Conservation (phyloP, 2,888 invertebrate genomes). For the Ferrisia virgata region DNA sequence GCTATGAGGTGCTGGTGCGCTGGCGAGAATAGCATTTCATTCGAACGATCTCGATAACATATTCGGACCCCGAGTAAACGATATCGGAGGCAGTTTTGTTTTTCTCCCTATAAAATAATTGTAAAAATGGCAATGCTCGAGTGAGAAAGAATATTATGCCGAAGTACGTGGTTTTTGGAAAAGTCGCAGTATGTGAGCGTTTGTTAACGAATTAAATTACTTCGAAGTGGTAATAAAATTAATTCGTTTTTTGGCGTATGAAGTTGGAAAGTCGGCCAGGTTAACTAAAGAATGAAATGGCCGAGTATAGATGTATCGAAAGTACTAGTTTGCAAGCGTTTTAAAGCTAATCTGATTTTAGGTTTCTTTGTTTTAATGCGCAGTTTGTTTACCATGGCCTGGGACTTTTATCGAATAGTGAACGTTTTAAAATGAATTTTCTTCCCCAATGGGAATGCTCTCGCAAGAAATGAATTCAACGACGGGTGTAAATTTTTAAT, state of each 20-base stretch:
- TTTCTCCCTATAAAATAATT: background rate
- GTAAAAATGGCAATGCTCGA: background rate
- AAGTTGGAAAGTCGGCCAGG: background rate
- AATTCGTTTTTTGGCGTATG: background rate
- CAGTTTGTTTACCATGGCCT: background rate
- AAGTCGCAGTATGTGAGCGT: background rate
- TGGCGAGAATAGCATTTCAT: background rate
- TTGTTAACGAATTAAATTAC: background rate
- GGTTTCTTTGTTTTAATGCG: constrained; percentile 1
- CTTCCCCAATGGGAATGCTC: background rate
- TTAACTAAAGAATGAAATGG: background rate
- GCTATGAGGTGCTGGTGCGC: background rate
- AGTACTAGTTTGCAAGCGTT: background rate
- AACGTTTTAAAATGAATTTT: background rate
- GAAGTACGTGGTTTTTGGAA: background rate
- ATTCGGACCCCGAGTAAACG: background rate
- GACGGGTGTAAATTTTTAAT: background rate
- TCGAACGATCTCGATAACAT: background rate
- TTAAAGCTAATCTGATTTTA: background rate
- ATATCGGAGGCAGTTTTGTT: background rate
- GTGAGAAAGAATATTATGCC: background rate
- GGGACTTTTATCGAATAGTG: background rate
- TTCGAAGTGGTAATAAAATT: background rate
- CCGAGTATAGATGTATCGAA: background rate
- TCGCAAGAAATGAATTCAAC: background rate